Conservation (phyloP, 2,888 invertebrate genomes). For the Tipula vernalis region DNA sequence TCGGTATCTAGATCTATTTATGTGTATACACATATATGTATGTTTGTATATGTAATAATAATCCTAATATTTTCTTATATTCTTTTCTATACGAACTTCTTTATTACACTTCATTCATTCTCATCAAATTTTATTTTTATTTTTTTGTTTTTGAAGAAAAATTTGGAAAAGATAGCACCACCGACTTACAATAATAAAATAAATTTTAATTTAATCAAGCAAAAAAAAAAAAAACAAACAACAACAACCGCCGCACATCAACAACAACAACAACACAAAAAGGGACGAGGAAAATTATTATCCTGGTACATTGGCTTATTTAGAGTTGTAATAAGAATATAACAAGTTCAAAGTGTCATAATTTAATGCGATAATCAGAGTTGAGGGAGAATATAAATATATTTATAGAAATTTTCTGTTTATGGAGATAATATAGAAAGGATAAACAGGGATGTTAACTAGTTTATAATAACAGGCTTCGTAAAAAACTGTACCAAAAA, state of each 20-base stretch:
- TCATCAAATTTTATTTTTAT: not conserved
- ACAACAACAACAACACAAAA: not conserved
- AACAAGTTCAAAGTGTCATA: not conserved
- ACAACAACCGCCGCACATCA: not conserved
- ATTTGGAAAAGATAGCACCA: not conserved
- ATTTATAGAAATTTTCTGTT: not conserved
- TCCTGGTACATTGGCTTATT: not conserved
- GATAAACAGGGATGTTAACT: no score
- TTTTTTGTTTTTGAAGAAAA: not conserved
- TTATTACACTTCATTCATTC: not conserved
- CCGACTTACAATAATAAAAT: not conserved
- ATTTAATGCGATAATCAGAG: not conserved
- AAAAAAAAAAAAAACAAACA: not conserved
- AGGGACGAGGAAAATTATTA: not conserved
- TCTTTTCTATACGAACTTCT: not conserved
- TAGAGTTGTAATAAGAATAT: not conserved
- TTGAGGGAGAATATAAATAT: not conserved
- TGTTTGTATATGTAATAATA: not conserved
- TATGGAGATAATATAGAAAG: not conserved
- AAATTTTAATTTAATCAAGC: not conserved
- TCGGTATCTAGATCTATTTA: not conserved
- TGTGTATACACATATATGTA: not conserved
- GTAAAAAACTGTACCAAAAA: no score
- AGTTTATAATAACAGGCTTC: no score
- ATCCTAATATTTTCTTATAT: not conserved